Base-by-base conservation (phyloP, 2,113 vertebrate species). In the Trichechus manatus region DNA sequence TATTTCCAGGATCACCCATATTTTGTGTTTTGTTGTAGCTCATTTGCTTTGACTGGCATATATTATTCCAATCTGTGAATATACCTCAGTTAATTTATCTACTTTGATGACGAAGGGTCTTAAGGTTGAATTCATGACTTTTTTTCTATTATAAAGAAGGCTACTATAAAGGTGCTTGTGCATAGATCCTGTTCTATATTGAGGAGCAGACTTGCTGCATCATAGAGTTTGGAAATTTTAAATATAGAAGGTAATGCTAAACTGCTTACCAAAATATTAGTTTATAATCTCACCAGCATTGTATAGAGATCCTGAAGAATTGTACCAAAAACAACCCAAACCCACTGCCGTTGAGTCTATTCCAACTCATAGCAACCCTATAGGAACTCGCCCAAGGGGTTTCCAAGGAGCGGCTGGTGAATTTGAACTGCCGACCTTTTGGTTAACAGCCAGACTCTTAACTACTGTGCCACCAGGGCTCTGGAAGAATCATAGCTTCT, bases 61-160 rank as follows among this genome's bases (percentile, higher is more conserved):
- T 79, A 19, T 31, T 56, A 90, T 91, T 95, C 29, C 2, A 90
- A 74, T 82, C 81, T 95, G 53, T 78, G 15, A 93, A 14, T 61
- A 42, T 87, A 59, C 8, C 17, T 92, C 23, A 75, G 6, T 25
- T n/a, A 9, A 50, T 56, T 78, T 86, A 22, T 29, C 31, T 11
- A 20, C 13, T 95, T 74, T 77, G 88, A 70, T 82, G 23, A 17
- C 36, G 9, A 81, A 50, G 25, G 4, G 15, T 83, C 63, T 91
- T 90, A 72, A 72, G 11, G 29, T 66, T 82, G 33, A 70, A 72
- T 5, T 1, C 1, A 44, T 74, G 5, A 29, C n/a, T 68, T 77
- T 80, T 56, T 25, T 8, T 74, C 29, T 85, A 23, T 33, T 72
- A 17, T 90, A n/a, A 68, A 74, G 10, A 87, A 90, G 19, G 5